phyloP scores from a whole-genome alignment of 2,888 invertebrate species.

The Ramazzottius varieornatus region DNA sequence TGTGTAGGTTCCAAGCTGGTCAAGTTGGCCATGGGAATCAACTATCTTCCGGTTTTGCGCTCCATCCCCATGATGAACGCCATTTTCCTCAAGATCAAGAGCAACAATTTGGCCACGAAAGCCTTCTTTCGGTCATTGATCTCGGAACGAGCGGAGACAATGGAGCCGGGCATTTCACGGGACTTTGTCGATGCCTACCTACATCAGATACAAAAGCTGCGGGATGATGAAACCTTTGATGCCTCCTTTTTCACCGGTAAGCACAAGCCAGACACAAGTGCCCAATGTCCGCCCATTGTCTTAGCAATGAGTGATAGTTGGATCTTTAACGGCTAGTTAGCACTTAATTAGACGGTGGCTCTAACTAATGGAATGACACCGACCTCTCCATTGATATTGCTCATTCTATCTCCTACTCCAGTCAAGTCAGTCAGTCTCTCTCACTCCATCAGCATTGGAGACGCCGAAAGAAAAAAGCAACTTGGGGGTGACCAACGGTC shows the following conservation, averaged over 20 bases:
- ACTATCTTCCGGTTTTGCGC: constrained; percentile 52
- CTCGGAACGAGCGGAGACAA: constrained; percentile 28
- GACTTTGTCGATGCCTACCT: constrained; percentile 65
- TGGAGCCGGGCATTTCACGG: constrained; percentile 44
- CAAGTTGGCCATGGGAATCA: constrained; percentile 50
- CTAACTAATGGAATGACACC: no score
- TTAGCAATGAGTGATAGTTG: no score
- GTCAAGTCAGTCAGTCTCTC: no score
- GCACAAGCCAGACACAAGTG: constrained; percentile 21
- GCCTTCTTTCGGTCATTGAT: constrained; percentile 21
- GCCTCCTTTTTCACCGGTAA: constrained; percentile 31
- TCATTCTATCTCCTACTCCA: no score
- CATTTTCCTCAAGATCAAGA: constrained; percentile 34
- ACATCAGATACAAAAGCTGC: constrained; percentile 41
- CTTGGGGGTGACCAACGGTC: no score
- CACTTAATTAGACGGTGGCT: no score
- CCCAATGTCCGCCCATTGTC: no score
- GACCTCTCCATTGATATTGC: no score
- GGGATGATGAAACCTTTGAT: constrained; percentile 34
- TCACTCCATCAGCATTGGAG: no score
- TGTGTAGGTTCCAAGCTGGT: constrained; percentile 64
- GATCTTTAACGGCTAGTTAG: no score
- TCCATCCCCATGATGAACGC: constrained; percentile 35
- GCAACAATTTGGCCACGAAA: not conserved
- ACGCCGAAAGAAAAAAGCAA: no score